Conservation (phyloP, 2,888 invertebrate genomes). For the Digitonthophagus gazella region DNA sequence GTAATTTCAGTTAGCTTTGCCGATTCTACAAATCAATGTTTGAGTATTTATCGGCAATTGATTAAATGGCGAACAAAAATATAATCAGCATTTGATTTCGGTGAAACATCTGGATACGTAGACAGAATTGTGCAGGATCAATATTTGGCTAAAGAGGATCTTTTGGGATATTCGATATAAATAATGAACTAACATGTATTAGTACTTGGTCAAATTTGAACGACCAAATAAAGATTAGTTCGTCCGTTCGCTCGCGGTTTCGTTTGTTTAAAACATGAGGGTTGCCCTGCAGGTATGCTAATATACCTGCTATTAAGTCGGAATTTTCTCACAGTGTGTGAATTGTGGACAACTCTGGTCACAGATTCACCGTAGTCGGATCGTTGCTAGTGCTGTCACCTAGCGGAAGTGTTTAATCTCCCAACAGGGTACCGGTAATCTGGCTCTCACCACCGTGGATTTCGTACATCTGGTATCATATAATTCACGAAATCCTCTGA, state of each 20-base stretch:
- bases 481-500: not conserved
- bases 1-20: too few species aligned
- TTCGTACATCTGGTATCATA: not conserved
- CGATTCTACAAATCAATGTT: too few species aligned
- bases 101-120: not conserved
- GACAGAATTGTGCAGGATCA: not conserved
- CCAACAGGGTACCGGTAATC: slow-evolving; percentile 7
- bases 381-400: slow-evolving; percentile 5
- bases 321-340: slow-evolving; percentile 6
- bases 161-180: not conserved
- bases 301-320: not conserved
- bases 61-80: too few species aligned
- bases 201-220: not conserved
- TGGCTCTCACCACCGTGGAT: not conserved
- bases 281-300: not conserved
- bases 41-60: too few species aligned
- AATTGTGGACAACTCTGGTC: slow-evolving; percentile 1
- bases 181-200: not conserved
- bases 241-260: not conserved
- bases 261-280: slow-evolving; percentile 9
- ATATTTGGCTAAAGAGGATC: not conserved
- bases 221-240: not conserved
- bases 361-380: not conserved
- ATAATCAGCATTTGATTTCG: too few species aligned
- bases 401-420: slow-evolving; percentile 13